A percentile compares a stretch with the other conserved stretches of the same genome.
phyloP scores from a whole-genome alignment of 2,113 vertebrate species.

The Apodemus sylvaticus region DNA sequence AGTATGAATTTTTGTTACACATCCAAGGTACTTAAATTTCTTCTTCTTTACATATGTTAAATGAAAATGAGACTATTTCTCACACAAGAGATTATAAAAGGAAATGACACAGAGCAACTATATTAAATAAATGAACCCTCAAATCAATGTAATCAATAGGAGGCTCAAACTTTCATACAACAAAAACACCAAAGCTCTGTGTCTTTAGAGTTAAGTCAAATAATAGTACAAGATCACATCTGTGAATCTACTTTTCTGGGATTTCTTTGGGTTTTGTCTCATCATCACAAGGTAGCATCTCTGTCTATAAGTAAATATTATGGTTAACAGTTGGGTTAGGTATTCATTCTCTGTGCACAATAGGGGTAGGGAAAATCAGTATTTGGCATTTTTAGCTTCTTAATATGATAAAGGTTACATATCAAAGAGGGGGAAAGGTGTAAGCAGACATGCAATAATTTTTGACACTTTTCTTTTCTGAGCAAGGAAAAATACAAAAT shows the following conservation, averaged over 20 bases:
- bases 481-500: background rate
- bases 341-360: background rate
- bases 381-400: slow-evolving; percentile 8
- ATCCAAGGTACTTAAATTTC: slow-evolving; percentile 2
- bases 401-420: background rate
- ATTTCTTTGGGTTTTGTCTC: background rate
- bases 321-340: background rate
- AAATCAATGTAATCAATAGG: background rate
- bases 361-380: background rate
- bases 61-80: background rate
- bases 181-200: background rate
- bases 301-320: background rate
- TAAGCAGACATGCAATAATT: background rate
- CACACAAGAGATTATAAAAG: background rate
- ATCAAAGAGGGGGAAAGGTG: background rate
- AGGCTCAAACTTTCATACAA: background rate
- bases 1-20: background rate
- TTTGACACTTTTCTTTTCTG: background rate
- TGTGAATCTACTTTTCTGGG: background rate
- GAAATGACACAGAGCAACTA: background rate
- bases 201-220: background rate
- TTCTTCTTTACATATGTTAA: background rate
- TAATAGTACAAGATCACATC: background rate
- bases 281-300: background rate
- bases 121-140: background rate